Percentiles rank a stretch among this genome's conserved stretches.
phyloP scores from a whole-genome alignment of 1,140 invertebrate species.

The Anastrepha ludens region DNA sequence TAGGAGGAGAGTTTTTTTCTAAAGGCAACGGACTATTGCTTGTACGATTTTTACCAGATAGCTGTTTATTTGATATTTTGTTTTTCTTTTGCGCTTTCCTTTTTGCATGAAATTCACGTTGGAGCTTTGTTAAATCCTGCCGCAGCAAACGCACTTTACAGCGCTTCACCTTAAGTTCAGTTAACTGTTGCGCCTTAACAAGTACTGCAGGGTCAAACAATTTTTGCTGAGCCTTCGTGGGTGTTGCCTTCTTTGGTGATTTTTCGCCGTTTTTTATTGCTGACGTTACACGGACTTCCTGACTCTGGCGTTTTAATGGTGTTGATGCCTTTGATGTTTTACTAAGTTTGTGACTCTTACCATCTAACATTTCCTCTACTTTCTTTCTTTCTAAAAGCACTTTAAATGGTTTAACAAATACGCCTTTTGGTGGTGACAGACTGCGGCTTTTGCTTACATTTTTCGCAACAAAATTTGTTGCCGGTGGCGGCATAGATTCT shows the following conservation, averaged over 20 bases:
- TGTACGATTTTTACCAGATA: neutral
- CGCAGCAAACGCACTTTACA: slow-evolving; percentile 55
- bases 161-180: slow-evolving; percentile 38
- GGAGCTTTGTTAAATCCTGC: slow-evolving; percentile 52
- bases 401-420: slow-evolving; percentile 51
- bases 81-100: neutral
- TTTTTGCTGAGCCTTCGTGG: slow-evolving; percentile 59
- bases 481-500: slow-evolving; percentile 55
- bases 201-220: slow-evolving; percentile 51
- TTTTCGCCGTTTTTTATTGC: slow-evolving; percentile 28
- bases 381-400: slow-evolving; percentile 55
- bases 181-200: slow-evolving; percentile 28
- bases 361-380: slow-evolving; percentile 32
- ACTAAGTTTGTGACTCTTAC: neutral
- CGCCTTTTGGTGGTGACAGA: slow-evolving; percentile 54
- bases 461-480: neutral
- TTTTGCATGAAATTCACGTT: slow-evolving; percentile 44
- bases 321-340: slow-evolving; percentile 10
- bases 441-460: slow-evolving; percentile 53
- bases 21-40: neutral
- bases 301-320: neutral
- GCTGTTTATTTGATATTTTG: neutral
- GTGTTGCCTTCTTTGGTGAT: slow-evolving; percentile 46
- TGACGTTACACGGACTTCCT: neutral
- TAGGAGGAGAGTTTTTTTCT: neutral